phyloP scores from a whole-genome alignment of 2,888 invertebrate genomes.

The Harmothoe impar region DNA sequence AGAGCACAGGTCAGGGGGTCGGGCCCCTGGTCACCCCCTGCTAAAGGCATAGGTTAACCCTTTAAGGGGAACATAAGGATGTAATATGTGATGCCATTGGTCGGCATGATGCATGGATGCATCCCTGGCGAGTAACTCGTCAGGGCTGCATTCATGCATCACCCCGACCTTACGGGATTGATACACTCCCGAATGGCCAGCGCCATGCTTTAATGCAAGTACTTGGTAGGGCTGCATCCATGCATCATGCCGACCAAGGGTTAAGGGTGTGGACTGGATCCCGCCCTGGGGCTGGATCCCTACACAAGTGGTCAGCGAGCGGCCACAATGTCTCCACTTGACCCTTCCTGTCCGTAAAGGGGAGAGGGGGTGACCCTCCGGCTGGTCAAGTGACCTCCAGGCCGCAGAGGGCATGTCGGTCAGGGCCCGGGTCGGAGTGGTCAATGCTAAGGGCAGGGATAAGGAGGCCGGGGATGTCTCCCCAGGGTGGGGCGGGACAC shows the following conservation, averaged over 20 bases:
- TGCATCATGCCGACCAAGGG: too few species aligned
- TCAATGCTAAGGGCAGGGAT: constrained; percentile 37
- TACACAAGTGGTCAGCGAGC: constrained; percentile 21
- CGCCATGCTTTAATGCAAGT: too few species aligned
- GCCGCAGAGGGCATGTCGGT: constrained; percentile 50
- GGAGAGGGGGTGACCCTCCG: constrained; percentile 40
- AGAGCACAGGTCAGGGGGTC: constrained; percentile 41
- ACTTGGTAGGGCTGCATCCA: too few species aligned
- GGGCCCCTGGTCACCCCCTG: constrained; percentile 23
- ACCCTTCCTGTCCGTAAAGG: not conserved
- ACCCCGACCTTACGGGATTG: too few species aligned
- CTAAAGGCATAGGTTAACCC: constrained; percentile 27
- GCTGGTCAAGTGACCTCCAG: constrained; percentile 36
- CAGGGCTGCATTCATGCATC: too few species aligned
- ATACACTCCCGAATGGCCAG: too few species aligned
- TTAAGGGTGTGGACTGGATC: not conserved
- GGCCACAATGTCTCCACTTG: constrained; percentile 50
- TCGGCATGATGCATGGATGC: too few species aligned
- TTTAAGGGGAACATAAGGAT: too few species aligned
- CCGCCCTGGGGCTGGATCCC: constrained; percentile 7
- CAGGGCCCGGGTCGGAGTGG: constrained; percentile 43
- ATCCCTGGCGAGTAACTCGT: too few species aligned
- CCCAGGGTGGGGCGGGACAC: constrained; percentile 49
- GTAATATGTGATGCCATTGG: too few species aligned
- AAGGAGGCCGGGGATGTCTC: constrained; percentile 40